A percentile compares a stretch with the other conserved stretches of the same genome.
phyloP scores from a whole-genome alignment of 2,797 vertebrate genomes.

The Sciurus carolinensis region DNA sequence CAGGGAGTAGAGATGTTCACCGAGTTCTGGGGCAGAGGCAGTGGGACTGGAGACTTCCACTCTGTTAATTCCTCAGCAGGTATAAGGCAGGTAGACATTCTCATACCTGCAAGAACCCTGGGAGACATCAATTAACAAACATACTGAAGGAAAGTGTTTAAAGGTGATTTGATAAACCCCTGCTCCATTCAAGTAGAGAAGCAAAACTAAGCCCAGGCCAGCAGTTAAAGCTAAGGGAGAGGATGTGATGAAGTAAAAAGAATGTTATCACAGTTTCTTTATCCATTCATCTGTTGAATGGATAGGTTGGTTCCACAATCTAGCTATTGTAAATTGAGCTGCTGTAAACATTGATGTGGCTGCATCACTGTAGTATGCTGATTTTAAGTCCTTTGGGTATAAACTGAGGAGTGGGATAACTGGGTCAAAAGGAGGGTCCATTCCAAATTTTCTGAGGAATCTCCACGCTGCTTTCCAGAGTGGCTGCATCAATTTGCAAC shows the following conservation, averaged over 20 bases:
- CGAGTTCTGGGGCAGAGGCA: constrained; percentile 20
- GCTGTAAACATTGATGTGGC: too few relatives aligned
- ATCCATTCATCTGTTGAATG: too few relatives aligned
- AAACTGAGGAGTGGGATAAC: too few relatives aligned
- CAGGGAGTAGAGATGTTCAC: neutral
- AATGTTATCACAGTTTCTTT: neutral
- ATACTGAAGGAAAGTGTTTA: neutral
- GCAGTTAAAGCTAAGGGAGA: neutral
- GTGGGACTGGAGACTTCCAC: neutral
- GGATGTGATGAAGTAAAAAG: neutral
- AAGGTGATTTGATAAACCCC: neutral
- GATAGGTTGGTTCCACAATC: too few relatives aligned
- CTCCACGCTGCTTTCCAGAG: too few relatives aligned
- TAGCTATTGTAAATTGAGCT: too few relatives aligned
- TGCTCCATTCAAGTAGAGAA: neutral
- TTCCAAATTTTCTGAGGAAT: too few relatives aligned
- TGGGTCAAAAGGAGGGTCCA: too few relatives aligned
- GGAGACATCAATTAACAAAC: neutral
- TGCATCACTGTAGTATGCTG: too few relatives aligned
- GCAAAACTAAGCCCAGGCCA: neutral
- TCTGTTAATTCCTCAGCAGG: neutral
- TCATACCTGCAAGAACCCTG: neutral
- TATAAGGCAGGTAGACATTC: neutral
- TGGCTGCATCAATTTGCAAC: too few relatives aligned
- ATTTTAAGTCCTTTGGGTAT: too few relatives aligned